Conservation (phyloP, 2,113 vertebrate species). For the Sinocyclocheilus maitianheensis region DNA sequence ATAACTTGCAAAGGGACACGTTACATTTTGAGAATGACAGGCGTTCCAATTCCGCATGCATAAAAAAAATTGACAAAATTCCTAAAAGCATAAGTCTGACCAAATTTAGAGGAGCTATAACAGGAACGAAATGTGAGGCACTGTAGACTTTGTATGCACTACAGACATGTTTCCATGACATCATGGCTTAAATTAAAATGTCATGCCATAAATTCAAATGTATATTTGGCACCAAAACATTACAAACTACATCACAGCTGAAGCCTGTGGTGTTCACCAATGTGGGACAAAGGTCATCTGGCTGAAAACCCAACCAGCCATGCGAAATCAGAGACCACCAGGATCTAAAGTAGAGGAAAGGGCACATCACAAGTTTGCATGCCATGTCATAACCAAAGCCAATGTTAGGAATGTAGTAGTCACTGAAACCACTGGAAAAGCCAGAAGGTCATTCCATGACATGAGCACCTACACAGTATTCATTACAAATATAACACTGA, state of each 20-base stretch:
- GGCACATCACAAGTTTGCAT: slow-evolving; percentile 12
- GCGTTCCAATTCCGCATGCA: neutral
- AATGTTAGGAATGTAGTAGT: neutral
- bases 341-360: slow-evolving; percentile 31
- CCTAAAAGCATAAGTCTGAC: neutral
- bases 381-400: neutral
- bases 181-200: neutral
- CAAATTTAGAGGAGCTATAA: neutral
- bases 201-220: neutral
- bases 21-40: neutral
- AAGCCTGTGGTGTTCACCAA: neutral
- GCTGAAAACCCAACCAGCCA: neutral
- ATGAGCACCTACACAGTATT: neutral
- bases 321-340: slow-evolving; percentile 25
- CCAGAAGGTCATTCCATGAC: neutral
- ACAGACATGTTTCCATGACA: neutral
- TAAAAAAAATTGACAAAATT: neutral
- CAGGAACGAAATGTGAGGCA: neutral
- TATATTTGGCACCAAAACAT: neutral
- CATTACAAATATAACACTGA: neutral
- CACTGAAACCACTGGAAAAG: neutral
- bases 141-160: neutral
- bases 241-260: neutral
- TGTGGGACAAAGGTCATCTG: slow-evolving; percentile 21
- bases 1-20: neutral